phyloP scores from a whole-genome alignment of 2,888 invertebrate genomes.

The Creontiades dilutus region DNA sequence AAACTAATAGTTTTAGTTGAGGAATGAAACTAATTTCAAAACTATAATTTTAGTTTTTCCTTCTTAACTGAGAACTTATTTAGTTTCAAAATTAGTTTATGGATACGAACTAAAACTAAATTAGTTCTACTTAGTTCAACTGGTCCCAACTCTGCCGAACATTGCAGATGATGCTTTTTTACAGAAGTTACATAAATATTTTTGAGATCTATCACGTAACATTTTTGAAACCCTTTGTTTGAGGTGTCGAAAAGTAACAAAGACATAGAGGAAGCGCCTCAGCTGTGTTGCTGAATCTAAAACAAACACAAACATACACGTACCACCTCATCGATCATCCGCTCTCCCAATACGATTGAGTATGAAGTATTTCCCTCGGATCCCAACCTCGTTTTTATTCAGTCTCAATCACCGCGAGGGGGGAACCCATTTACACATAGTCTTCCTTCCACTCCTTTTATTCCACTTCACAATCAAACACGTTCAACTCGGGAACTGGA shows the following conservation, averaged over 20 bases:
- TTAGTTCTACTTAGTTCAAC: too few relatives aligned
- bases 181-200: too few relatives aligned
- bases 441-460: constrained; percentile 23
- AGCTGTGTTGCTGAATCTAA: background rate
- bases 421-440: constrained; percentile 18
- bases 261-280: background rate
- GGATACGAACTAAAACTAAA: too few relatives aligned
- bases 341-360: background rate
- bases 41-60: too few relatives aligned
- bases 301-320: background rate
- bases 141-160: too few relatives aligned
- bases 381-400: constrained; percentile 12
- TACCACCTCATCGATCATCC: background rate
- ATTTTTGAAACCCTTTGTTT: background rate
- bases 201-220: too few relatives aligned
- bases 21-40: too few relatives aligned
- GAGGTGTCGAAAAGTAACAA: too few relatives aligned
- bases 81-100: too few relatives aligned
- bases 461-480: constrained; percentile 28
- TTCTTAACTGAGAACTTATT: too few relatives aligned
- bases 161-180: too few relatives aligned
- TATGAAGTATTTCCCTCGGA: background rate
- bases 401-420: constrained; percentile 12
- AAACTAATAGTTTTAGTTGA: too few relatives aligned
- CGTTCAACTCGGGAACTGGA: constrained; percentile 9